phyloP scores from a whole-genome alignment of 2,113 vertebrate species.

The Callospermophilus lateralis region DNA sequence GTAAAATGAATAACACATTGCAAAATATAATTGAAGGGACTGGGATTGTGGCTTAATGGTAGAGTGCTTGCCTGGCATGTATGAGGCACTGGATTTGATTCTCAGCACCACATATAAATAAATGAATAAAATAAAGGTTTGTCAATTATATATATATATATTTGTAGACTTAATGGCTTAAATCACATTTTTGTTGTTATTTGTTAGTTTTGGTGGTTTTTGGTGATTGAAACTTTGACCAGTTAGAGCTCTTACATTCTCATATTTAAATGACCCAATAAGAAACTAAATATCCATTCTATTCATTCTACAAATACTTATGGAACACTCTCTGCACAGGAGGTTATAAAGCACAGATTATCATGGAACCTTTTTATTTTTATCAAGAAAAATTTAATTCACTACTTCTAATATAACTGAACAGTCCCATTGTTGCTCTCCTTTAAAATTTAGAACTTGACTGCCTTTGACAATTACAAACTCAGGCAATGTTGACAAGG shows the following conservation, averaged over 20 bases:
- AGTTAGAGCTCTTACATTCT: neutral
- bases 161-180: neutral
- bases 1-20: neutral
- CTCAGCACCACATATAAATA: no score
- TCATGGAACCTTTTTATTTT: neutral
- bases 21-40: conserved; percentile 18
- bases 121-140: no score
- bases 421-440: neutral
- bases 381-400: neutral
- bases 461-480: neutral
- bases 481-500: neutral
- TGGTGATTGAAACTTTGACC: neutral
- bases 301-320: neutral
- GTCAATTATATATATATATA: no score
- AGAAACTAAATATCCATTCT: neutral
- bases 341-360: neutral
- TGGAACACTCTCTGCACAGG: neutral
- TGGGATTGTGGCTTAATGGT: no score
- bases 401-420: neutral
- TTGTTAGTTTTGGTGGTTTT: neutral
- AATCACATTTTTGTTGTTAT: neutral
- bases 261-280: neutral
- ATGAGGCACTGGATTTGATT: no score
- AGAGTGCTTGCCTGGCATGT: no score
- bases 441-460: neutral